Evolutionary conservation across 2,888 invertebrate species (phyloP), one percentile per base, ranked within the genome.

Genomic region (Pristionchus entomophagus): DNA sequence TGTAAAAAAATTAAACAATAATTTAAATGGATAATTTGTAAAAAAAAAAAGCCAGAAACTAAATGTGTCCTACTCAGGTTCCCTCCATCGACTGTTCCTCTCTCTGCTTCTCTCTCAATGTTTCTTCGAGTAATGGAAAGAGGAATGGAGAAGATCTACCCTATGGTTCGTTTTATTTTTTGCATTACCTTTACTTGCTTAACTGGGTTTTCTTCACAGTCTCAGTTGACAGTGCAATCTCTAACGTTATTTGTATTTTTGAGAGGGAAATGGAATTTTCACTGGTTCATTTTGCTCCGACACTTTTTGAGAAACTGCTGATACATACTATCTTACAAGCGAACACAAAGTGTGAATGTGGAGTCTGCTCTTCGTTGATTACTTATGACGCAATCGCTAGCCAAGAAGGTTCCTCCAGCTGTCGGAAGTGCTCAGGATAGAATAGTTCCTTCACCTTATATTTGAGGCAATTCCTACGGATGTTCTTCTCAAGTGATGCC

Each of bases 31-130:
- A n/a, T n/a, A n/a, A n/a, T n/a, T n/a, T n/a, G n/a, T n/a, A n/a
- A n/a, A n/a, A n/a, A n/a, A n/a, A n/a, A n/a, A n/a, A n/a, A n/a
- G n/a, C n/a, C n/a, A n/a, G n/a, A n/a, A n/a, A n/a, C n/a, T n/a
- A n/a, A n/a, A n/a, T n/a, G n/a, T n/a, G n/a, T n/a, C n/a, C 4
- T 45, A 8, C 12, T 22, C 51, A 78, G 78, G 78, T 51, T n/a
- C 51, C 78, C 1, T 32, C 51, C 3, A 6, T 51, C 19, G 19
- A 26, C 0, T 78, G 78, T 51, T 19, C 49, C 8, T 38, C 29
- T 0, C 35, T 78, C 22, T 78, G 78, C 51, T 78, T 78, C 51
- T 51, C 78, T 10, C 78, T 78, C 78, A 78, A 78, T 14, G 78
- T 78, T 29, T 78, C 78, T 2, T 32, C 32, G 17, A 78, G 51